These are phyloP conservation scores for Pseudococcus longispinus DNA, from an alignment of 2,888 invertebrate genomes.

Conservation along the genomic window DNA sequence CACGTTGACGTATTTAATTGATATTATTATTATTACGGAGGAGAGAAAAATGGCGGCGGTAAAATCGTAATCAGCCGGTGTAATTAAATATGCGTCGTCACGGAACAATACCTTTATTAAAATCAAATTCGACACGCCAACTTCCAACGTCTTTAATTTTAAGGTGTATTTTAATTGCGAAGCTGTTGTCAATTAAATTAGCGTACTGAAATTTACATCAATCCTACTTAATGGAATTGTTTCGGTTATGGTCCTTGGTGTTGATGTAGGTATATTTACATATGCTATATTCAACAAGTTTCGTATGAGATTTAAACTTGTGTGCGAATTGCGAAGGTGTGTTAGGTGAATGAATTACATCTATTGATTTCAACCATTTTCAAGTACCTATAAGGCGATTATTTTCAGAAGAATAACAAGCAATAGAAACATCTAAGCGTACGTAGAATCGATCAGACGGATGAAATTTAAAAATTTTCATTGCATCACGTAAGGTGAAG, in stretches of 20 bases:
- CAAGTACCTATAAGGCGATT: too few relatives aligned
- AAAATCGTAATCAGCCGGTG: conserved; percentile 24
- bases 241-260: not conserved
- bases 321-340: not conserved
- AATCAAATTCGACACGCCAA: conserved; percentile 53
- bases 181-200: not conserved
- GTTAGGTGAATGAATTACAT: not conserved
- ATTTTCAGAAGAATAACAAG: too few relatives aligned
- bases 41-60: conserved; percentile 21
- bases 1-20: conserved; percentile 49
- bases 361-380: too few relatives aligned
- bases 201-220: conserved; percentile 11
- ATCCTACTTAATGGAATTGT: not conserved
- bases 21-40: conserved; percentile 27
- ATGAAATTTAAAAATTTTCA: too few relatives aligned
- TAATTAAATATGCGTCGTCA: conserved; percentile 50
- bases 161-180: conserved; percentile 34
- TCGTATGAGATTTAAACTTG: not conserved
- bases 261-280: not conserved
- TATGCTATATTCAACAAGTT: not conserved
- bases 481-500: too few relatives aligned
- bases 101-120: conserved; percentile 55
- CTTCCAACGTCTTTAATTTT: conserved; percentile 47
- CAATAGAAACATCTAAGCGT: too few relatives aligned
- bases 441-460: too few relatives aligned